phyloP scores from a whole-genome alignment of 2,888 invertebrate genomes.

The Acronicta alni region DNA sequence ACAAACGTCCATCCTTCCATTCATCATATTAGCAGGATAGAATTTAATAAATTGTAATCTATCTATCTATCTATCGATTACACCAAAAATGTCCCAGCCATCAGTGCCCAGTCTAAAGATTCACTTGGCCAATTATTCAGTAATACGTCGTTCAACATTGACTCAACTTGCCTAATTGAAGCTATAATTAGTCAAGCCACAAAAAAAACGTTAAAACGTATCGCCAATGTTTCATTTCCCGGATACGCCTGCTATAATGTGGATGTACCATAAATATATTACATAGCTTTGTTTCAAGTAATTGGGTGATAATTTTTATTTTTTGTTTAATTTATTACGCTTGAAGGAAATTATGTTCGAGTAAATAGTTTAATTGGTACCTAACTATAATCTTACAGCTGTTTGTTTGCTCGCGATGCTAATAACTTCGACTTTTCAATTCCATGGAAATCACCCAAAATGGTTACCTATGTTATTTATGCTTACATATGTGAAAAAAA shows the following conservation, averaged over 20 bases:
- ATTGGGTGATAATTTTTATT: constrained; percentile 33
- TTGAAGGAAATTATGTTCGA: constrained; percentile 1
- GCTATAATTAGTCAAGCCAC: constrained; percentile 60
- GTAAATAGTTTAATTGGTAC: constrained; percentile 1
- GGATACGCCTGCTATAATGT: constrained; percentile 63
- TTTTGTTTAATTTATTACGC: constrained; percentile 19
- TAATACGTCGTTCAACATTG: constrained; percentile 50
- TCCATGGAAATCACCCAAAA: no score
- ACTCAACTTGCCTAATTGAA: constrained; percentile 61
- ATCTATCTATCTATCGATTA: background rate
- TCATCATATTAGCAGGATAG: no score
- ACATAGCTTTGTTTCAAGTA: constrained; percentile 19
- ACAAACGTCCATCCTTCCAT: no score
- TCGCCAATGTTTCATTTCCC: constrained; percentile 64
- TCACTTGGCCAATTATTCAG: constrained; percentile 25
- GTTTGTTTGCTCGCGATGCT: no score
- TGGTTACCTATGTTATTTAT: no score
- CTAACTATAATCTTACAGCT: no score
- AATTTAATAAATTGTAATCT: no score
- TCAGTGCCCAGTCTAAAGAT: constrained; percentile 37
- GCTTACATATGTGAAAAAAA: no score
- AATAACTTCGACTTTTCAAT: no score
- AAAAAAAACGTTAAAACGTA: constrained; percentile 59
- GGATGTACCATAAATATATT: constrained; percentile 34
- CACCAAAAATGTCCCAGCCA: no score